Evolutionary conservation across 2,113 vertebrate species (phyloP), one percentile per base, ranked within the genome.

Genomic region (Cebus imitator): DNA sequence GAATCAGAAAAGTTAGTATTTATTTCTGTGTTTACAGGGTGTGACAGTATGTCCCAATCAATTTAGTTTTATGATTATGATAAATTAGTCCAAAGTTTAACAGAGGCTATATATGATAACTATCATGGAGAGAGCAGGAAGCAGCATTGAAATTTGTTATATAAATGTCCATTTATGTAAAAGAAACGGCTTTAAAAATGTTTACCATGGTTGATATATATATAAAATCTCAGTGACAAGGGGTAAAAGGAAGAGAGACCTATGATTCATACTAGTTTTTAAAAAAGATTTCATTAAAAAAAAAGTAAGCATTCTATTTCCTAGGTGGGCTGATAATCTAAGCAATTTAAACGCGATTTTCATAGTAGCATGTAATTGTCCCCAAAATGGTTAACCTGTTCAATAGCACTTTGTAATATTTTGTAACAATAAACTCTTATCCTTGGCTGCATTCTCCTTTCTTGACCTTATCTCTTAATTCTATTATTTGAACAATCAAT

Each of bases 31-130:
- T 75, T 96, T 89, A 96, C 16, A 88, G 45, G 78, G 9, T 93
- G 5, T 91, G 52, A 5, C 91, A 93, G 96, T 95, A 68, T 78
- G 10, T 79, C 4, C 20, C 32, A 93, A 75, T 86, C 16, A 91
- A 91, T 91, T 96, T 83, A 95, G 89, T 90, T 96, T 95, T 89
- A 80, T 75, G 32, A 91, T 96, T 73, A 93, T 89, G 35, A 35
- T n/a, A 96, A 4, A 85, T 66, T 95, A 93, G 4, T 66, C 32
- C 82, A 87, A 96, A 86, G 10, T 8, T 93, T 61, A 91, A 5
- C 55, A 52, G 30, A 66, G 6, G 25, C 30, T 84, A 2, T 95
- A 81, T 79, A 88, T 94, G 30, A 27, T 86, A 70, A n/a, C 4
- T 88, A 27, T 85, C 10, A 68, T 79, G 48, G n/a, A 84, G 40